phyloP scores from a whole-genome alignment of 2,113 vertebrate species.

The Pterocles orientalis region DNA sequence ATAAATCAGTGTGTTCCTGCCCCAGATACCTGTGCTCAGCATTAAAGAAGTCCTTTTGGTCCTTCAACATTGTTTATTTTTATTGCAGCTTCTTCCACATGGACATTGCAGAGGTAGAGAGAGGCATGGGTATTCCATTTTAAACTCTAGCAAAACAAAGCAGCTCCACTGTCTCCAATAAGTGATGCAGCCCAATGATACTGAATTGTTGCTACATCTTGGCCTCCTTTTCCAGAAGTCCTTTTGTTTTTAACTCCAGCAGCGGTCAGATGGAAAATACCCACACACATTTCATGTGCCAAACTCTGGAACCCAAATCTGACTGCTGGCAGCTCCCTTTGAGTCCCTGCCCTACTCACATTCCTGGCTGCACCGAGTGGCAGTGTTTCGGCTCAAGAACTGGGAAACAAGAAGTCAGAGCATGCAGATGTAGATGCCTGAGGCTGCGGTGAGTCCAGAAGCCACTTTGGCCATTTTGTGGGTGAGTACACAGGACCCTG shows the following conservation, averaged over 20 bases:
- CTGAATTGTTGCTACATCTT: not conserved
- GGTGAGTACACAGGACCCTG: fast-evolving
- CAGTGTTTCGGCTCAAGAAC: not conserved
- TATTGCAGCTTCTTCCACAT: not conserved
- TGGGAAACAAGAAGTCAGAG: not conserved
- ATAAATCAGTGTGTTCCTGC: not conserved
- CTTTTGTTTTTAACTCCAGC: not conserved
- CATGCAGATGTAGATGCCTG: fast-evolving
- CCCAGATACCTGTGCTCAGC: not conserved
- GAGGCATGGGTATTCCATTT: not conserved
- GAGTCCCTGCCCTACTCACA: fast-evolving
- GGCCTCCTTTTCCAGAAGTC: not conserved
- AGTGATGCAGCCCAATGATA: not conserved
- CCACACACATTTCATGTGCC: not conserved
- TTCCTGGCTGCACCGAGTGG: not conserved
- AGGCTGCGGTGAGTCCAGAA: not conserved
- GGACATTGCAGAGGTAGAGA: not conserved
- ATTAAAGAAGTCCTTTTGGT: not conserved
- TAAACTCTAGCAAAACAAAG: not conserved
- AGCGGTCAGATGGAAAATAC: not conserved
- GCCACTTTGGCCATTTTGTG: not conserved
- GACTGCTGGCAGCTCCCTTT: not conserved
- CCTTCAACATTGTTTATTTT: not conserved
- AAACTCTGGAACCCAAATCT: not conserved
- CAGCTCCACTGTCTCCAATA: not conserved